Conservation (phyloP, 2,113 vertebrate genomes). For the Rynchops niger region DNA sequence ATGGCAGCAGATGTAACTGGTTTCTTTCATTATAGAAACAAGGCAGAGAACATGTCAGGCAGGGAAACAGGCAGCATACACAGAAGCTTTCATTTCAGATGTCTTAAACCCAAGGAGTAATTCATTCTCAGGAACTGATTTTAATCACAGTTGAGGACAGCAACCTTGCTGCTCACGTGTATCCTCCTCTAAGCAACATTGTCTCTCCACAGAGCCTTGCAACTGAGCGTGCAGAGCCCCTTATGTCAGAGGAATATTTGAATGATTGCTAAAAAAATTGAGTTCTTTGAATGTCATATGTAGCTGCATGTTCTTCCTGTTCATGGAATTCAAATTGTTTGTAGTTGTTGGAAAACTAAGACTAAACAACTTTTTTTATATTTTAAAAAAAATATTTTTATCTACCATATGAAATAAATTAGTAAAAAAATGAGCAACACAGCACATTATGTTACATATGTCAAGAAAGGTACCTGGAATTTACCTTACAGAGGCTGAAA, state of each 20-base stretch:
- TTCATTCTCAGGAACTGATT: background rate
- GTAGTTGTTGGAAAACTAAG: background rate
- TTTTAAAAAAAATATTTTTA: background rate
- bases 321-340: background rate
- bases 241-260: background rate
- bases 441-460: background rate
- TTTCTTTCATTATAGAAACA: background rate
- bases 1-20: background rate
- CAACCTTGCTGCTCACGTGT: background rate
- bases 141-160: background rate
- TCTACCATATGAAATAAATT: background rate
- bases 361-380: background rate
- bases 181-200: background rate
- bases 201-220: background rate
- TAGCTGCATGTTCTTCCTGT: background rate
- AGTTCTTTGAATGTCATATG: background rate
- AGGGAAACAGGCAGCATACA: background rate
- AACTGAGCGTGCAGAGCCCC: background rate
- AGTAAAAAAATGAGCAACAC: background rate
- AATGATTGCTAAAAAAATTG: background rate
- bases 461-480: background rate
- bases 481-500: background rate
- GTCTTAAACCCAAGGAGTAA: background rate
- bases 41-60: background rate
- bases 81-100: background rate